Evolutionary conservation across 2,113 vertebrate genomes (phyloP).

Genomic region (Platichthys flesus): DNA sequence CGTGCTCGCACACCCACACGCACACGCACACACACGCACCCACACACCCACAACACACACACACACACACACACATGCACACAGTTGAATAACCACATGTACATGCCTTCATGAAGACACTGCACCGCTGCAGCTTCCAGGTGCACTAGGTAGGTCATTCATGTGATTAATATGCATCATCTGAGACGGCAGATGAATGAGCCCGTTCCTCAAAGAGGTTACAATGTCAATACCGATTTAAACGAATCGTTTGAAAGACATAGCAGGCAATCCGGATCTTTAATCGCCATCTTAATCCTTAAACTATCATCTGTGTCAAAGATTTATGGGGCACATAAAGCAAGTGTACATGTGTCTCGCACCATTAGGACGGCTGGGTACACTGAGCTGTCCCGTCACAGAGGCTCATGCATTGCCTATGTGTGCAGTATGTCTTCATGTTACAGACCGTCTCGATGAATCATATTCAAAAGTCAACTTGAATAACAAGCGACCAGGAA

Average conservation of each 20-base stretch:
- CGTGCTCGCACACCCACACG: neutral
- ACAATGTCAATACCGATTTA: constrained; percentile 42
- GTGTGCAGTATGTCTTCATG: neutral
- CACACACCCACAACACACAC: neutral
- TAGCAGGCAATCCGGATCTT: constrained; percentile 39
- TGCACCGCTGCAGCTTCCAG: neutral
- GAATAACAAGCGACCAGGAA: constrained; percentile 14
- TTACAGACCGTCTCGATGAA: neutral
- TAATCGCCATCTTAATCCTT: constrained; percentile 47
- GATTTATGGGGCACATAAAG: constrained; percentile 37
- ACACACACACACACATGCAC: neutral
- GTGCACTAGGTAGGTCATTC: constrained; percentile 42
- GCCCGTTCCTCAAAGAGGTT: constrained; percentile 50
- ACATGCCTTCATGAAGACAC: constrained; percentile 10
- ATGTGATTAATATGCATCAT: constrained; percentile 57
- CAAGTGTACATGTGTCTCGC: neutral
- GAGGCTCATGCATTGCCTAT: neutral
- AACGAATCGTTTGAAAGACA: constrained; percentile 63
- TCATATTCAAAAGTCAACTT: constrained; percentile 10
- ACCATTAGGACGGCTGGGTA: constrained; percentile 5
- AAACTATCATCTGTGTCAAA: constrained; percentile 35
- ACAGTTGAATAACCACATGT: constrained; percentile 29
- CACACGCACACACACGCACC: neutral
- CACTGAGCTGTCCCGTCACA: constrained; percentile 1
- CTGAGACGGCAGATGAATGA: constrained; percentile 53